Evolutionary conservation across 2,888 invertebrate species (phyloP), one percentile per base, ranked within the genome.

Genomic region (Ceraclea dissimilis): DNA sequence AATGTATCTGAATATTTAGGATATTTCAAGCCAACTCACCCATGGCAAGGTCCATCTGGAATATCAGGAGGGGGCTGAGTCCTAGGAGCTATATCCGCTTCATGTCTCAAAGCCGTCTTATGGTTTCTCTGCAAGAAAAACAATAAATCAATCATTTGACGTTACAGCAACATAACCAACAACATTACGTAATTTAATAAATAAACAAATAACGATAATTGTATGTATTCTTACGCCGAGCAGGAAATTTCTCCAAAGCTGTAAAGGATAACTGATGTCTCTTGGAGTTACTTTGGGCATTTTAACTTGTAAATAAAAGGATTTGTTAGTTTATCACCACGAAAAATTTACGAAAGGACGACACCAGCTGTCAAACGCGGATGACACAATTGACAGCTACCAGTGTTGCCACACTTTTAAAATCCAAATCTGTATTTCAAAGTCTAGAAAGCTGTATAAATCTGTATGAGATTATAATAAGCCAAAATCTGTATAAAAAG

Each of bases 21-120:
- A 26, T 6, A 26, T 6, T 26, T 26, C 26, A 26, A 26, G 10
- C 26, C 4, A 39, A 16, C 39, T n/a, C 2, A 39, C 39, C 39
- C 39, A 39, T 39, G 39, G 16, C 39, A 39, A 1, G 89, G 86
- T 10, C 94, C 96, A 60, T 84, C 89, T 18, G 92, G 96, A 51
- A 94, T 70, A 54, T 79, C 71, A 48, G 94, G 95, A 16, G 76
- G 86, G 20, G 92, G 92, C 68, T 90, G 93, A 52, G 87, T 87
- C 65, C 95, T 85, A 10, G 82, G 75, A 2, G 90, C 74, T 39
- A 89, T 10, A 2, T 76, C 70, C 33, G 86, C 82, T 62, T 83
- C 81, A 66, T 84, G 90, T 63, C 92, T 79, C 48, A 89, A 67
- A 1, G 85, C 79, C 57, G 76, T 74, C 1, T 72, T 80, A 65